Evolutionary conservation across 2,797 vertebrate genomes (phyloP).

Genomic region (Thalassophryne amazonica): DNA sequence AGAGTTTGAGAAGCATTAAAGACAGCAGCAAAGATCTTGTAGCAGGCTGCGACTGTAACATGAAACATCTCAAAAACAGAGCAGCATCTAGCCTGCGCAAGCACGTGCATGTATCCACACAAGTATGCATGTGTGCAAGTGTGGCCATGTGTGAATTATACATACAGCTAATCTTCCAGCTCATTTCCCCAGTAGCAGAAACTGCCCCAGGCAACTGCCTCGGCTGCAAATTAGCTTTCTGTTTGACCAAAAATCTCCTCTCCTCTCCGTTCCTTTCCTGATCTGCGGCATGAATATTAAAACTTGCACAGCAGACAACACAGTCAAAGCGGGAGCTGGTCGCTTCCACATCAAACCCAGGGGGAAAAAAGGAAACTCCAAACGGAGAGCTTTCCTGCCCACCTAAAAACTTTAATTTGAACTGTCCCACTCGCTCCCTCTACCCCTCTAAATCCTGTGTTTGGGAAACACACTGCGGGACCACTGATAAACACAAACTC

Average conservation of each 20-base stretch:
- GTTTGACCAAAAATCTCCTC: conserved; percentile 75
- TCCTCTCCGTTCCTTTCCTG: conserved; percentile 50
- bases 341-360: conserved; percentile 64
- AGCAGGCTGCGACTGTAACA: conserved; percentile 28
- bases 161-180: conserved; percentile 75
- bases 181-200: conserved; percentile 73
- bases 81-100: conserved; percentile 26
- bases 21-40: conserved; percentile 17
- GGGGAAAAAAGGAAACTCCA: conserved; percentile 54
- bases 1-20: conserved; percentile 7
- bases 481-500: conserved; percentile 57
- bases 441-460: conserved; percentile 52
- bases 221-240: conserved; percentile 76
- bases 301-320: conserved; percentile 62
- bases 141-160: conserved; percentile 73
- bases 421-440: conserved; percentile 40
- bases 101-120: conserved; percentile 18
- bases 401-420: conserved; percentile 60
- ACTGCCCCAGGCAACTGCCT: conserved; percentile 72
- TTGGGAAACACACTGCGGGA: conserved; percentile 55
- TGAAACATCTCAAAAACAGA: conserved; percentile 17
- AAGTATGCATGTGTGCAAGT: conserved; percentile 18
- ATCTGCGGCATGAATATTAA: conserved; percentile 75
- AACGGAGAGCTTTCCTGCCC: conserved; percentile 20
- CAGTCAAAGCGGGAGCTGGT: conserved; percentile 64